Evolutionary conservation across 2,113 vertebrate genomes (phyloP), one percentile per base, ranked within the genome.

Genomic region (Cricetomys ansorgei): DNA sequence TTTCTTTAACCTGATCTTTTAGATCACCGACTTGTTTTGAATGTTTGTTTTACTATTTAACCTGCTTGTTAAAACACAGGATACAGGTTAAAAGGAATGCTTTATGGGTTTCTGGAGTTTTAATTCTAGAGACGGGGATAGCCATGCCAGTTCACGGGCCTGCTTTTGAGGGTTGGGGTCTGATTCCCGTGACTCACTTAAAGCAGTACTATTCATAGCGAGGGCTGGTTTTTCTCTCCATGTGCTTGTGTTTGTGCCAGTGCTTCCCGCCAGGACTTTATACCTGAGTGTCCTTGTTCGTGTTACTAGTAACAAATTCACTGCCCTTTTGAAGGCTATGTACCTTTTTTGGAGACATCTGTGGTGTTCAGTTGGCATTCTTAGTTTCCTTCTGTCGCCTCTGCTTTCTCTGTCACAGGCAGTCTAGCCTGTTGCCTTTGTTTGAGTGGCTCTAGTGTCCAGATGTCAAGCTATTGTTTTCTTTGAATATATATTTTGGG

Each of bases 231-330:
- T 17, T 81, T 76, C 4, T 83, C 83, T 80, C 31, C n/a, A 3
- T 9, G 8, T 69, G 43, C 64, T 29, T 34, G 13, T 43, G 72
- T 83, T 72, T 86, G 75, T 25, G 27, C 19, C 25, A 40, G 7
- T n/a, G 27, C 88, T 91, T 91, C 91, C 64, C 34, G 29, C 29
- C 88, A 31, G 25, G 72, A 34, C 50, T 95, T 95, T 86, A 29
- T 67, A 40, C 93, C 25, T n/a, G 7, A 55, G 80, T 80, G 34
- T 34, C 55, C 3, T 31, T 73, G 40, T 23, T 97, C 55, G 27
- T 59, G 43, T 77, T 88, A 73, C 45, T 15, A 45, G 1, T 6
- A 25, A 59, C 70, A 83, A 90, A 64, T 65, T 8, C 25, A 21
- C 29, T 70, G 8, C 21, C 5, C 19, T 53, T 81, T 77, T 53